These are phyloP conservation scores for Pitta sordida DNA, from an alignment of 2,113 vertebrate genomes.

Conservation along the genomic window DNA sequence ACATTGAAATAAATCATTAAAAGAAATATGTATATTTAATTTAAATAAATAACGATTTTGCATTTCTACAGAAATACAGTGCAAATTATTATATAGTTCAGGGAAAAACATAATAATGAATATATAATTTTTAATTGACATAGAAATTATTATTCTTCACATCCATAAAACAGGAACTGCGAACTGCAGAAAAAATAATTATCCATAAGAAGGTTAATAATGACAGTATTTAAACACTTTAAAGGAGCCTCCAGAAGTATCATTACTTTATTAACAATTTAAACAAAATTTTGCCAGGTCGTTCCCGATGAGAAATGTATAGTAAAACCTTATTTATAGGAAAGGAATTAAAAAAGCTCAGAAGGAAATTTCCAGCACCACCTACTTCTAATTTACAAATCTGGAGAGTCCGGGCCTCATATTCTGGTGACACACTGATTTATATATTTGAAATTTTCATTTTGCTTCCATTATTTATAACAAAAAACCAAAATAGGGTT, in stretches of 20 bases:
- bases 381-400: not conserved
- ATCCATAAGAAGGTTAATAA: not conserved
- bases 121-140: not conserved
- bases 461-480: not conserved
- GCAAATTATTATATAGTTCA: not conserved
- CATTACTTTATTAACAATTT: not conserved
- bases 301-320: not conserved
- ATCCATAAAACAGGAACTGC: not conserved
- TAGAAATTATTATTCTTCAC: not conserved
- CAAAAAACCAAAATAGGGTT: not conserved
- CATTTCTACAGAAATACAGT: not conserved
- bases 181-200: not conserved
- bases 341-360: not conserved
- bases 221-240: not conserved
- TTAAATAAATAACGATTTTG: not conserved
- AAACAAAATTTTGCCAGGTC: not conserved
- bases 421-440: not conserved
- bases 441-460: not conserved
- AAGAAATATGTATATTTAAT: not conserved
- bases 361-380: not conserved
- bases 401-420: accelerated
- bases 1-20: not conserved
- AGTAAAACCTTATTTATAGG: not conserved
- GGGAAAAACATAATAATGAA: not conserved
- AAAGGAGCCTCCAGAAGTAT: not conserved